Conservation (phyloP, 2,113 vertebrate species). For the Phylloscopus trochiloides region DNA sequence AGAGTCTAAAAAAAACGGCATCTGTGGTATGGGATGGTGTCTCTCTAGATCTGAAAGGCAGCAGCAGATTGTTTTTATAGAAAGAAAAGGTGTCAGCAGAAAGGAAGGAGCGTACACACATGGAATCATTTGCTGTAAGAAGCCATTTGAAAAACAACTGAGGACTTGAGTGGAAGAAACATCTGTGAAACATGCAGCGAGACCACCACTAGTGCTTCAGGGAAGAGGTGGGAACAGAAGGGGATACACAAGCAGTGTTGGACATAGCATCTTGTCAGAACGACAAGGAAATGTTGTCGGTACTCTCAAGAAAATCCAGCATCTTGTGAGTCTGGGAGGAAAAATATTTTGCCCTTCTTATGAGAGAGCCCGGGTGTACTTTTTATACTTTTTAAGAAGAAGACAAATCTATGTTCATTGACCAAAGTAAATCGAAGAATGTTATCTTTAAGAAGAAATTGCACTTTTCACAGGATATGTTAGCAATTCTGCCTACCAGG, state of each 20-base stretch:
- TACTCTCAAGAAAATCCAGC: conserved; percentile 19
- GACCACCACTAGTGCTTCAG: conserved; percentile 70
- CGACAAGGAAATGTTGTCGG: background rate
- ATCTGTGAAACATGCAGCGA: conserved; percentile 72
- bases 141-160: conserved; percentile 74
- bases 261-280: conserved; percentile 66
- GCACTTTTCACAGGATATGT: background rate
- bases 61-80: conserved; percentile 76
- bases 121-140: conserved; percentile 73
- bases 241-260: conserved; percentile 60
- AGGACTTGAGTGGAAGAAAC: conserved; percentile 59
- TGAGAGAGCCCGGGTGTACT: background rate
- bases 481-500: background rate
- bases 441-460: background rate
- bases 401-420: background rate
- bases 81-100: conserved; percentile 73
- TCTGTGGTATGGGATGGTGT: conserved; percentile 64
- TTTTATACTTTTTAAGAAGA: background rate
- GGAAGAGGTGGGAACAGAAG: conserved; percentile 55
- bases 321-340: background rate
- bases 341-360: background rate
- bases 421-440: background rate
- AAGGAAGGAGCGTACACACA: conserved; percentile 58
- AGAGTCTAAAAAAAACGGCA: conserved; percentile 51
- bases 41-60: conserved; percentile 68